Percentiles rank a stretch among this genome's conserved stretches.
Conservation (phyloP, 1,140 invertebrate species). For the Probaryconus sp. region DNA sequence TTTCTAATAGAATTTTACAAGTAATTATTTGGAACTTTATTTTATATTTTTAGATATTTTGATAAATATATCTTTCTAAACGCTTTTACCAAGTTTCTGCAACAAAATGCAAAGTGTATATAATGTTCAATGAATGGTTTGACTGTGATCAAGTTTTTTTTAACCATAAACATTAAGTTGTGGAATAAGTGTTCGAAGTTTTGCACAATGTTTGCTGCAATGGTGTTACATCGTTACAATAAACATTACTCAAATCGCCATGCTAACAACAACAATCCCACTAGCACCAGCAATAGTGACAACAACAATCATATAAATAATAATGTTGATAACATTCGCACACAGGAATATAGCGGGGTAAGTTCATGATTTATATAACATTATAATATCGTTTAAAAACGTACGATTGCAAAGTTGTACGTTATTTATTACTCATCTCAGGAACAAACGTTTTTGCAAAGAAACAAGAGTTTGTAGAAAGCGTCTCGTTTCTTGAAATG, state of each 20-base stretch:
- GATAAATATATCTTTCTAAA: too few relatives aligned
- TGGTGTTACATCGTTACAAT: slow-evolving; percentile 74
- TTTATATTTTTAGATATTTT: too few relatives aligned
- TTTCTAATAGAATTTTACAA: too few relatives aligned
- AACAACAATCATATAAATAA: slow-evolving; percentile 69
- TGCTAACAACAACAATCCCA: slow-evolving; percentile 65
- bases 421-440: too few relatives aligned
- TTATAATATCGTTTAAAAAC: too few relatives aligned
- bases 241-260: slow-evolving; percentile 70
- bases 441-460: too few relatives aligned
- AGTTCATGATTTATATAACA: slow-evolving; percentile 63
- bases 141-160: too few relatives aligned
- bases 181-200: slow-evolving; percentile 24
- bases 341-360: slow-evolving; percentile 66
- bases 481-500: slow-evolving; percentile 3
- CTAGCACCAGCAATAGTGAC: slow-evolving; percentile 59
- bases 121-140: too few relatives aligned
- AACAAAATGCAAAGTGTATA: too few relatives aligned
- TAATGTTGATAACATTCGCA: slow-evolving; percentile 69
- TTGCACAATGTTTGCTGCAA: slow-evolving; percentile 74
- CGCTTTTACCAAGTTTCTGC: too few relatives aligned
- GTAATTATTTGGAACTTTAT: too few relatives aligned
- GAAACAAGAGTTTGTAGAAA: neutral
- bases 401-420: too few relatives aligned
- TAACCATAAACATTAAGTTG: slow-evolving; percentile 9